These are phyloP conservation scores for Drosophila auraria DNA, from an alignment of 1,140 invertebrate genomes.

Conservation along the genomic window DNA sequence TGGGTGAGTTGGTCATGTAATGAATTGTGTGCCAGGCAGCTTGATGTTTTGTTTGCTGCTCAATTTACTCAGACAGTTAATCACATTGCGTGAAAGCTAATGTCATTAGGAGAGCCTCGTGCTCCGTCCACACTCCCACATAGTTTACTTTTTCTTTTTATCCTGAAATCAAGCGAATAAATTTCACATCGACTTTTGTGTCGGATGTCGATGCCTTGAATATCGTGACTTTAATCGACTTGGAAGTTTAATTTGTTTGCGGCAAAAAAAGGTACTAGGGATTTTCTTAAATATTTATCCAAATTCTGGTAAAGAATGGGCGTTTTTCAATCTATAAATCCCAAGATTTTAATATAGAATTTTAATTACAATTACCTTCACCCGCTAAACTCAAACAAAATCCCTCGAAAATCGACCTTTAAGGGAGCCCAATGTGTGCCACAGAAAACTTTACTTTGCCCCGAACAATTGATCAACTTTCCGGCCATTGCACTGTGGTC, in stretches of 20 bases:
- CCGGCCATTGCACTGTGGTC: too few relatives aligned
- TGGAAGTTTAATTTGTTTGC: background rate
- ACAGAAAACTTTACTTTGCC: background rate
- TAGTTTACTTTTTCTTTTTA: conserved; percentile 5
- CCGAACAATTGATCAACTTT: conserved; percentile 46
- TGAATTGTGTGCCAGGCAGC: conserved; percentile 56
- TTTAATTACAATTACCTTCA: conserved; percentile 6
- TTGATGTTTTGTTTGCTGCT: conserved; percentile 50
- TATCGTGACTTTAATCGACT: conserved; percentile 16
- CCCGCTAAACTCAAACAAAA: conserved; percentile 26
- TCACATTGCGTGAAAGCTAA: conserved; percentile 55
- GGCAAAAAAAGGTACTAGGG: background rate
- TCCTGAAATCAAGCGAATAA: conserved; percentile 17
- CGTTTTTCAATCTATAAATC: background rate
- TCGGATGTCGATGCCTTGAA: conserved; percentile 19
- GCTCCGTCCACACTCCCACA: conserved; percentile 12
- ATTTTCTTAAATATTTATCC: background rate
- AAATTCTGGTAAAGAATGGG: too few relatives aligned
- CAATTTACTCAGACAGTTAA: conserved; percentile 59
- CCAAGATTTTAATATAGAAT: background rate
- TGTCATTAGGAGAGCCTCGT: conserved; percentile 39
- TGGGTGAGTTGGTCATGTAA: conserved; percentile 44
- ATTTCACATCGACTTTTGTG: conserved; percentile 16
- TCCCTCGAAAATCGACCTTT: conserved; percentile 10
- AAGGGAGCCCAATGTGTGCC: conserved; percentile 16